phyloP scores from a whole-genome alignment of 1,140 invertebrate genomes.

The Bilobella aurantiaca region DNA sequence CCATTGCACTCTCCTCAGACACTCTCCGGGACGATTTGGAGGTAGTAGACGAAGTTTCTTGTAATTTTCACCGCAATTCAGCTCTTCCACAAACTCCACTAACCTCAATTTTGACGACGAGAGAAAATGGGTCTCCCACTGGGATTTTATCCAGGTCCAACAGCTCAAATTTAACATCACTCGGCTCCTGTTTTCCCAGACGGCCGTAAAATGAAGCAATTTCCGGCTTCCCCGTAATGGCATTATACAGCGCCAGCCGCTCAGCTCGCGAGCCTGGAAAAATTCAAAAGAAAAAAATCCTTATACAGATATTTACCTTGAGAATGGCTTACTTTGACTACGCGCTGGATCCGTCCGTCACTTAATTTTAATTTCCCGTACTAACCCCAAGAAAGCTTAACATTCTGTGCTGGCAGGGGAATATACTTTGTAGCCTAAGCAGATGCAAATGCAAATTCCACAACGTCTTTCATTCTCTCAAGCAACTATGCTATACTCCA shows the following conservation, averaged over 20 bases:
- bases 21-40: background rate
- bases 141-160: slow-evolving; percentile 55
- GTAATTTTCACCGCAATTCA: no score
- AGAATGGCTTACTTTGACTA: no score
- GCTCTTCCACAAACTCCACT: background rate
- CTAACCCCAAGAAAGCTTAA: no score
- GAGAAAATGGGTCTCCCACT: slow-evolving; percentile 56
- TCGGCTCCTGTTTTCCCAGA: slow-evolving; percentile 37
- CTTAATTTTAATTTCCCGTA: no score
- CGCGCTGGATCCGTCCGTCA: no score
- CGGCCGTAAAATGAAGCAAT: slow-evolving; percentile 49
- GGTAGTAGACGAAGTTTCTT: background rate
- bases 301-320: no score
- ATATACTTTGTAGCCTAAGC: no score
- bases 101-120: slow-evolving; percentile 54
- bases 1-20: background rate
- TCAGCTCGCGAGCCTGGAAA: slow-evolving; percentile 50
- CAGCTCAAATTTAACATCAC: slow-evolving; percentile 58
- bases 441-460: no score
- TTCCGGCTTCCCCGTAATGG: slow-evolving; percentile 51
- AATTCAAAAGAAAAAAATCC: slow-evolving; percentile 14
- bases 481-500: no score
- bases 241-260: slow-evolving; percentile 55
- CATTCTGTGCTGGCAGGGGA: no score
- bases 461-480: no score